Conservation (phyloP, 2,797 vertebrate genomes). For the Sus cebifrons region DNA sequence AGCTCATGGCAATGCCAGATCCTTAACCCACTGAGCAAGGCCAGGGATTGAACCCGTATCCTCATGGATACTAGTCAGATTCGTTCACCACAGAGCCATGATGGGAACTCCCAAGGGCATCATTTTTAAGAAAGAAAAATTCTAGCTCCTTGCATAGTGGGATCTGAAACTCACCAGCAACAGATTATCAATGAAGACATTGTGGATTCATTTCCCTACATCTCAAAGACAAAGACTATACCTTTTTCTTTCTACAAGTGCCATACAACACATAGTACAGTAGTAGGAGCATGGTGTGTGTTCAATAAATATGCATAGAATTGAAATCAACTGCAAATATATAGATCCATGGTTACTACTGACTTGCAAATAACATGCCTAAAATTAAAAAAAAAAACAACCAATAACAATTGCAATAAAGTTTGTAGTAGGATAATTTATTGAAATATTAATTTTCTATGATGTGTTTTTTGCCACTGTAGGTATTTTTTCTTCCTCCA, state of each 20-base stretch:
- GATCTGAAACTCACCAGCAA: constrained; percentile 57
- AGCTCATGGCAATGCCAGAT: no score
- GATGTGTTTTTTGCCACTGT: neutral
- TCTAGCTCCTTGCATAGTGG: neutral
- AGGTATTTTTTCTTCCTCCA: neutral
- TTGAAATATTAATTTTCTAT: constrained; percentile 32
- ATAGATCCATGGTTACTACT: neutral
- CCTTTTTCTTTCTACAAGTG: constrained; percentile 39
- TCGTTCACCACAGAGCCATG: no score
- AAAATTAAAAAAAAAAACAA: neutral
- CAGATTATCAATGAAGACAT: constrained; percentile 50
- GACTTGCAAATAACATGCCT: constrained; percentile 19
- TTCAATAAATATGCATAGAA: constrained; percentile 35
- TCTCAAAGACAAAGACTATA: constrained; percentile 51
- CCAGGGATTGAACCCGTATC: no score
- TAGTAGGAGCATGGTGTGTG: constrained; percentile 8
- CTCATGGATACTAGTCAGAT: no score
- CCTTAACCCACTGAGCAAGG: no score
- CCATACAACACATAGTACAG: neutral
- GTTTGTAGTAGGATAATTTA: neutral
- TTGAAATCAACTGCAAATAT: constrained; percentile 57
- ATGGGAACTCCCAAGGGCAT: neutral
- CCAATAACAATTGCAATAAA: constrained; percentile 25
- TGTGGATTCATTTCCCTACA: constrained; percentile 54
- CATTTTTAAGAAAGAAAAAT: constrained; percentile 28